These are phyloP conservation scores for Ditylenchus weischeri DNA, from an alignment of 2,888 invertebrate genomes.

Conservation along the genomic window DNA sequence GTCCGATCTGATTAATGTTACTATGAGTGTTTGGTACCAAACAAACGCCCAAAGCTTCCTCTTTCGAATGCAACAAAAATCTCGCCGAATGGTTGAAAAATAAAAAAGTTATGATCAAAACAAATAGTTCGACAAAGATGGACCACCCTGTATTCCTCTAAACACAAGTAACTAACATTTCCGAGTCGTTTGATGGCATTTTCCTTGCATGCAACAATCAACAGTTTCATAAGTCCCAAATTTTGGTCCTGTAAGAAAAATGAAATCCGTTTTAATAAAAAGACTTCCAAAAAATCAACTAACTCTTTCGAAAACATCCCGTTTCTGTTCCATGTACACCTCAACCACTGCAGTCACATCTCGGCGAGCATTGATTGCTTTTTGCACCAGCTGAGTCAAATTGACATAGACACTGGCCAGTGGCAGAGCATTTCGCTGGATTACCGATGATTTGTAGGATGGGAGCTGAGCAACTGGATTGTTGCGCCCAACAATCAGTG, in stretches of 20 bases:
- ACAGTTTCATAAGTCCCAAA: slow-evolving; percentile 22
- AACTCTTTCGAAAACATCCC: slow-evolving; percentile 20
- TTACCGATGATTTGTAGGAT: slow-evolving; percentile 24
- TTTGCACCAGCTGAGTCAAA: slow-evolving; percentile 15
- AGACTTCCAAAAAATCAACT: neutral
- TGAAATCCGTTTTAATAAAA: neutral
- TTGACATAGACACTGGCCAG: slow-evolving; percentile 20
- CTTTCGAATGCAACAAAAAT: too few species aligned
- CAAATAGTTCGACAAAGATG: too few species aligned
- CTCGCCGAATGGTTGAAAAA: too few species aligned
- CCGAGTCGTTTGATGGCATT: slow-evolving; percentile 29
- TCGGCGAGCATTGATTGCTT: slow-evolving; percentile 1
- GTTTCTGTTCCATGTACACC: slow-evolving; percentile 21
- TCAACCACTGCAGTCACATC: slow-evolving; percentile 16
- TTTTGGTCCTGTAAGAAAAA: slow-evolving; percentile 26
- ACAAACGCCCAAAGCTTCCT: too few species aligned
- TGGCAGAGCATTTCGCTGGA: slow-evolving; percentile 19
- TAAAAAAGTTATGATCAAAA: too few species aligned
- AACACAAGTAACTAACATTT: slow-evolving; percentile 16
- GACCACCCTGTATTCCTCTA: too few species aligned
- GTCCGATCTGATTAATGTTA: too few species aligned
- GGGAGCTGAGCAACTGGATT: slow-evolving; percentile 23
- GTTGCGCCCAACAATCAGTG: slow-evolving; percentile 28
- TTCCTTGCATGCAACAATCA: slow-evolving; percentile 15
- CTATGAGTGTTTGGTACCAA: too few species aligned